Percentiles rank a stretch among this genome's conserved stretches.
phyloP scores from a whole-genome alignment of 2,888 invertebrate species.

The Caenorhabditis sp. region DNA sequence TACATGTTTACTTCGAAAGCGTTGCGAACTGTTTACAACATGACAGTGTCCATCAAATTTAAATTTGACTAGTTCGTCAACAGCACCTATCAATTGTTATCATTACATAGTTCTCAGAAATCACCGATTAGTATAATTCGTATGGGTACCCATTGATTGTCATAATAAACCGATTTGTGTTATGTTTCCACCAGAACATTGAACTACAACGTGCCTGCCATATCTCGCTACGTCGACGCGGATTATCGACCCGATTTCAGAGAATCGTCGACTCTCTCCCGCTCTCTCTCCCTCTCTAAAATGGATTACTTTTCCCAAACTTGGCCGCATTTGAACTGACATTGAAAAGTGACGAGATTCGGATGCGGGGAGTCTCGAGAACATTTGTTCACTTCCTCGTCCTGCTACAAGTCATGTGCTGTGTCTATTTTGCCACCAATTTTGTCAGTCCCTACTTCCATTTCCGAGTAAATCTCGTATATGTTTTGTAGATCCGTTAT shows the following conservation, averaged over 20 bases:
- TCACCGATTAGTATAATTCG: neutral
- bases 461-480: neutral
- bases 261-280: neutral
- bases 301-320: slow-evolving; percentile 30
- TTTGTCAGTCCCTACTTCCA: slow-evolving; percentile 11
- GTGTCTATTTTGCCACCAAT: slow-evolving; percentile 47
- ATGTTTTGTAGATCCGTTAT: slow-evolving; percentile 20
- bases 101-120: neutral
- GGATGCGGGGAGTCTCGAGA: slow-evolving; percentile 55
- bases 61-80: slow-evolving; percentile 32
- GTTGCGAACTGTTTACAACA: slow-evolving; percentile 11
- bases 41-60: slow-evolving; percentile 38
- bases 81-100: too few relatives aligned
- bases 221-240: slow-evolving; percentile 26
- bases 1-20: slow-evolving; percentile 27
- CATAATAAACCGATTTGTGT: slow-evolving; percentile 38
- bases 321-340: neutral
- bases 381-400: slow-evolving; percentile 39
- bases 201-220: slow-evolving; percentile 15
- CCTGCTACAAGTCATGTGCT: slow-evolving; percentile 40
- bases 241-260: slow-evolving; percentile 37
- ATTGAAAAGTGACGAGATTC: slow-evolving; percentile 17
- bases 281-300: too few relatives aligned
- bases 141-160: slow-evolving; percentile 33
- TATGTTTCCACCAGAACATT: slow-evolving; percentile 41